Evolutionary conservation across 2,113 vertebrate species (phyloP), one percentile per base, ranked within the genome.

Genomic region (Menidia beryllina): DNA sequence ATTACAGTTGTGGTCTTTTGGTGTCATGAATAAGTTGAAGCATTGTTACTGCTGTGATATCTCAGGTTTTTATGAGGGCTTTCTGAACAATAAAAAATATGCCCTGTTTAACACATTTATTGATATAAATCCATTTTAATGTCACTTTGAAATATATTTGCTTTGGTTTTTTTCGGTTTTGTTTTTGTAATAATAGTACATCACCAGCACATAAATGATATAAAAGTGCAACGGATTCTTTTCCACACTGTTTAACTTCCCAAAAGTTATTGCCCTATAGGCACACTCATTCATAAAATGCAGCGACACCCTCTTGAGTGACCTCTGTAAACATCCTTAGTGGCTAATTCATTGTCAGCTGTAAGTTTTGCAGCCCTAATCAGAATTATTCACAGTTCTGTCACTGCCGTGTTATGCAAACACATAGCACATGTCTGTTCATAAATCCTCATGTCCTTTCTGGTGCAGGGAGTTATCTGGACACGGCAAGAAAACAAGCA

Each of bases 401-500:
- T 85, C 75, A 62, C 24, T 72, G 63, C 75, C 19, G 1, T 73
- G 79, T 87, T 86, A 86, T 72, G 72, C 78, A 84, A 89, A 88
- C 86, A 85, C 45, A 5, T 59, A 51, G 70, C 81, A 86, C 71
- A 88, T 73, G 84, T 74, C 84, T 23, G 49, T 48, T 39, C 71
- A 81, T 91, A 91, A 91, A 92, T 91, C 88, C 20, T 17, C 48
- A 60, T 30, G 51, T 72, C 30, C 39, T 17, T 79, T 84, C 72
- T 81, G 68, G 50, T 50, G 50, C 53, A 26, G 81, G 70, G 85
- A 91, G 82, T 84, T 69, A 87, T 67, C 61, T 66, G 26, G 89
- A 85, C 80, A 38, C 39, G 20, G 71, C 45, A 59, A 81, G 77
- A 88, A 88, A 90, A 89, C 77, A 89, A 89, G 79, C 75, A 60